phyloP scores from a whole-genome alignment of 1,140 invertebrate species.

The Zaprionus ghesquierei region DNA sequence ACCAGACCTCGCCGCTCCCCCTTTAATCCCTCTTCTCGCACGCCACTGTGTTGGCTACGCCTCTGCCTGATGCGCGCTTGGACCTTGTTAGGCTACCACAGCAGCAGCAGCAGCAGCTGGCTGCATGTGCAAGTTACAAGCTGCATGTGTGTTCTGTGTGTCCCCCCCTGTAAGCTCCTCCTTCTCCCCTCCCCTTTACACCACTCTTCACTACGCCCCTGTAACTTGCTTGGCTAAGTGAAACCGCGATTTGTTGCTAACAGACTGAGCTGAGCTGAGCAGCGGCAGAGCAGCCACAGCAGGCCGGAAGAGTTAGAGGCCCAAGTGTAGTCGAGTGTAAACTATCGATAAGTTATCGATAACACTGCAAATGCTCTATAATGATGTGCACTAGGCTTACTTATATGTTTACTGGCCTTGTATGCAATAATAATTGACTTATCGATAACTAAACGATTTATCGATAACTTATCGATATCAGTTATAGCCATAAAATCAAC shows the following conservation, averaged over 20 bases:
- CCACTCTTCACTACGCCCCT: background rate
- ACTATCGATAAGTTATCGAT: background rate
- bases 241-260: background rate
- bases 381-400: too few species aligned
- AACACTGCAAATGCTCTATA: too few species aligned
- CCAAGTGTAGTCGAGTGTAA: background rate
- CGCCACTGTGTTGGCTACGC: too few species aligned
- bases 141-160: constrained; percentile 44
- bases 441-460: background rate
- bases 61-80: background rate
- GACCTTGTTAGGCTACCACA: constrained; percentile 53
- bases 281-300: background rate
- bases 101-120: constrained; percentile 56
- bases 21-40: background rate
- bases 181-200: background rate
- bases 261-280: background rate
- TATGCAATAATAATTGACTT: too few species aligned
- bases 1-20: background rate
- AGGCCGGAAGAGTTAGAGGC: background rate
- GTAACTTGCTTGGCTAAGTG: background rate
- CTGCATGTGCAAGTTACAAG: constrained; percentile 65
- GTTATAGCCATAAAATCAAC: background rate
- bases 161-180: too few species aligned
- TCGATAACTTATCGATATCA: background rate
- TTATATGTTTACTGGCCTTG: too few species aligned